phyloP scores from a whole-genome alignment of 2,888 invertebrate genomes.

The Axea sp. region DNA sequence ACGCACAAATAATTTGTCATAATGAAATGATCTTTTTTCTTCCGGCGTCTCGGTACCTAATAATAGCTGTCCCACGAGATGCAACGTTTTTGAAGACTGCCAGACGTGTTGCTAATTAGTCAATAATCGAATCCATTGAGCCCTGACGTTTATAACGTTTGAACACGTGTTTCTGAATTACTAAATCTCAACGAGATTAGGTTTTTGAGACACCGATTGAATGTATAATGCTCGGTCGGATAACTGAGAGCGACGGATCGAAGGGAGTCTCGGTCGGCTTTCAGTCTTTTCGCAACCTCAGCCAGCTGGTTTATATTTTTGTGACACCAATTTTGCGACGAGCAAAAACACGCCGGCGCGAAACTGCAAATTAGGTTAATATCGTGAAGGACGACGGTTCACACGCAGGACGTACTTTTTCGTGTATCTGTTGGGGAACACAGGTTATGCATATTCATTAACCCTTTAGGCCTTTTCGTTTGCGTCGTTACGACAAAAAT shows the following conservation, averaged over 20 bases:
- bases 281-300: background rate
- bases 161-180: slow-evolving; percentile 40
- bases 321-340: background rate
- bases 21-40: too few relatives aligned
- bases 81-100: slow-evolving; percentile 10
- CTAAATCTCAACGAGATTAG: slow-evolving; percentile 6
- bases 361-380: too few relatives aligned
- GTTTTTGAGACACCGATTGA: background rate
- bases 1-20: too few relatives aligned
- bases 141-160: slow-evolving; percentile 29
- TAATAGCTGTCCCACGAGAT: slow-evolving; percentile 43
- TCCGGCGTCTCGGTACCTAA: too few relatives aligned
- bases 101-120: slow-evolving; percentile 43
- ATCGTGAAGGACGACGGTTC: too few relatives aligned
- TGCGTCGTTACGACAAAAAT: too few relatives aligned
- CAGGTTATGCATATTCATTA: too few relatives aligned
- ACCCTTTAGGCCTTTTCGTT: too few relatives aligned
- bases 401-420: too few relatives aligned
- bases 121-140: slow-evolving; percentile 15
- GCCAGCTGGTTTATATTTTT: background rate
- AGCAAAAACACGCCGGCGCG: background rate
- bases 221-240: slow-evolving; percentile 33
- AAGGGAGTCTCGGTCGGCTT: too few relatives aligned
- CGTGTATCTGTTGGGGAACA: background rate
- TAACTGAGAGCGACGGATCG: too few relatives aligned